Base-by-base conservation (phyloP, 1,140 invertebrate species). In the Orchesella cincta region DNA sequence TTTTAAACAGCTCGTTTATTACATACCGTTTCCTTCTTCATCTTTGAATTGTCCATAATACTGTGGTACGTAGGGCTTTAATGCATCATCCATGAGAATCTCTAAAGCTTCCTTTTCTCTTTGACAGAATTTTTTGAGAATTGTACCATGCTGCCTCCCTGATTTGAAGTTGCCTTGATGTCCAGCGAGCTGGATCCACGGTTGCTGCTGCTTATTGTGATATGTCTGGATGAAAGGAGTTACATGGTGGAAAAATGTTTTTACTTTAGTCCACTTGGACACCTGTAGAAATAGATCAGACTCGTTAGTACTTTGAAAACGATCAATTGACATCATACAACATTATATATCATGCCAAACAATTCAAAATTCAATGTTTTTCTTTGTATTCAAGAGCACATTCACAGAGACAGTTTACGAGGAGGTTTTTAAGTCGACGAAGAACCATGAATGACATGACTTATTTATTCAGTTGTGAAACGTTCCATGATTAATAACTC, bases 191-290 rank as follows among this genome's bases (percentile, higher is more conserved):
- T 98, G 96, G 35, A 98, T 93, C 96, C 96, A 98, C 71, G 94
- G 95, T 87, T 98, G 97, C 78, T 93, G 62, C 86, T 95, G 93
- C 85, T 96, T 96, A 85, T 96, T 97, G 88, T 96, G 62, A 67
- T 67, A 97, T 0, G 94, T 97, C 87, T 97, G 96, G 84, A 97
- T 94, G 88, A 98, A 98, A 29, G 95, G 95, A 35, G 95, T 95
- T 94, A 94, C 96, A 84, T 95, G 93, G 46, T 82, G 79, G 36
- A 98, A 94, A 74, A 96, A 94, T 84, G 95, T 97, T 64, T 94
- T 88, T 36, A 97, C 89, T 86, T 96, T 97, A 77, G 92, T 89
- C 96, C 95, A 98, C 83, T 93, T 93, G 64, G 94, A 96, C 83
- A 91, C 91, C 94, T 97, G 89, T 28, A 84, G 91, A 91, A 83